Evolutionary conservation across 2,888 invertebrate species (phyloP), one percentile per base, ranked within the genome.

Genomic region (Pammene fasciana): DNA sequence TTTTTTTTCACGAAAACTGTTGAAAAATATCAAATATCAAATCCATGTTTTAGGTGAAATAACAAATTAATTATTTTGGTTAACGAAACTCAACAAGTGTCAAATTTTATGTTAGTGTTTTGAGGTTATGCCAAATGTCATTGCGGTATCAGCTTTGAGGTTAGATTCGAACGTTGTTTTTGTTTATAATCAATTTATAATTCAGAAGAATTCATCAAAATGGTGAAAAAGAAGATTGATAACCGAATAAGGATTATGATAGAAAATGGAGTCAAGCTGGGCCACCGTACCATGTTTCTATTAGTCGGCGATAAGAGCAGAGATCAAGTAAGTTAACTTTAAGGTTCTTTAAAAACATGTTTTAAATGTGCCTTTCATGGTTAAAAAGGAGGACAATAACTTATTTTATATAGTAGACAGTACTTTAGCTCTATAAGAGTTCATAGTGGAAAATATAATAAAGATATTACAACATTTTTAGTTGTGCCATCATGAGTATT

Each of bases 211-310:
- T 72, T 55, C 14, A 54, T 55, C 68, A 95, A 94, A 85, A 97
- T 97, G 97, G 96, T 96, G 52, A 95, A 97, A 76, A 98, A 98
- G 89, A 99, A 99, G 92, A 97, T 99, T 79, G 99, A 99, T 86
- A 99, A 99, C 84, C 95, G 99, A 66, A 97, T 99, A 72, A 95
- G 99, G 60, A 95, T 97, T 26, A 94, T 99, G 92, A 99, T 99
- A 81, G 99, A 99, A 90, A 99, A 99, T 96, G 99, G 99, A 38
- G 97, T 99, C 57, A 95, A 95, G 80, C 86, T 95, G 62, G 96
- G 97, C 0, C 99, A 99, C 83, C 94, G 99, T 67, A 97, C 98
- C 4, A 95, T 99, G 95, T 97, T 99, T 90, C 95, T 98, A 56
- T 93, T 99, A 62, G 97, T 99, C 46, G 99, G 99, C 2, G 98